A percentile compares a stretch with the other conserved stretches of the same genome.
phyloP scores from a whole-genome alignment of 2,888 invertebrate genomes.

The Thysanoteuthis rhombus region DNA sequence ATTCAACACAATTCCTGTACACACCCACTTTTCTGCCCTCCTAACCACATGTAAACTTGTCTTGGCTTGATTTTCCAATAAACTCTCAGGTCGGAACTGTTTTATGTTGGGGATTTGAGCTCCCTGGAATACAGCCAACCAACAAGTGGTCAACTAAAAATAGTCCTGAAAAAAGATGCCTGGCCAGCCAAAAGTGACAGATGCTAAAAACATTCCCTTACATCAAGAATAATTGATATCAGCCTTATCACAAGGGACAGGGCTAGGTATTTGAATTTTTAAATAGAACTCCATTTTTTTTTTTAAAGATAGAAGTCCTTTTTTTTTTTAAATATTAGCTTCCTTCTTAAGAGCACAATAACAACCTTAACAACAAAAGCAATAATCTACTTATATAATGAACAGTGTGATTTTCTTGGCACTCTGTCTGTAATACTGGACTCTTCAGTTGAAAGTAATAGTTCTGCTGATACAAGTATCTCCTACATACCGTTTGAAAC shows the following conservation, averaged over 20 bases:
- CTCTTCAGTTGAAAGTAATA: no score
- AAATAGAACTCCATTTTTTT: background rate
- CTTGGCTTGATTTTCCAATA: background rate
- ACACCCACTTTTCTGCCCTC: background rate
- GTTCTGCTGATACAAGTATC: no score
- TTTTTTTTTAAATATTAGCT: no score
- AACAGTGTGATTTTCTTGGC: no score
- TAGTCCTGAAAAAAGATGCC: background rate
- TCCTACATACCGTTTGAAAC: no score
- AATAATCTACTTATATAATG: no score
- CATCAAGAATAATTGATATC: background rate
- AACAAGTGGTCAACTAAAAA: background rate
- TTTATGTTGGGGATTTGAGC: background rate
- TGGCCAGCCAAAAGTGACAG: background rate
- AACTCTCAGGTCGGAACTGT: background rate
- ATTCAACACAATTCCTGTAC: background rate
- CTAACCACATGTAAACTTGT: no score
- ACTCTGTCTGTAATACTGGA: no score
- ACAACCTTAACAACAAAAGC: no score
- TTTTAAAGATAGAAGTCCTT: no score
- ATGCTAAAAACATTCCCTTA: background rate
- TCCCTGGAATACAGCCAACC: background rate
- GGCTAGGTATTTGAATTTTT: background rate
- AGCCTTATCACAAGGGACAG: background rate
- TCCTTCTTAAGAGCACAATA: no score